Conservation (phyloP, 2,888 invertebrate species). For the Melipona beecheii region DNA sequence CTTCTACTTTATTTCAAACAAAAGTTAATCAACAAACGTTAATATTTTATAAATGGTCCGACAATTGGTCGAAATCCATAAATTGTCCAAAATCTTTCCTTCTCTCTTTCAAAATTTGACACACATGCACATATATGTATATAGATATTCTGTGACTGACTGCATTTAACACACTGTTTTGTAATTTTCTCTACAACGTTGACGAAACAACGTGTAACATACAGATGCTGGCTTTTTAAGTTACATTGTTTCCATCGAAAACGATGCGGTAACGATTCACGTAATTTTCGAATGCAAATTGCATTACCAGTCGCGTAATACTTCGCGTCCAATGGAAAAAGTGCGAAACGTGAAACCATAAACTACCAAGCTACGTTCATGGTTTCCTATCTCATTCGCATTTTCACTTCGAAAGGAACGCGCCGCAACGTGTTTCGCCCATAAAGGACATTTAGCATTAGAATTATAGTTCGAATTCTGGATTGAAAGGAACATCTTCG, state of each 20-base stretch:
- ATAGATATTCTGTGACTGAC: too few relatives aligned
- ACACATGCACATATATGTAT: too few relatives aligned
- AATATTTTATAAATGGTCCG: too few relatives aligned
- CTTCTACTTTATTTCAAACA: too few relatives aligned
- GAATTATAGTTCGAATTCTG: neutral
- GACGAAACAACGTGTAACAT: neutral
- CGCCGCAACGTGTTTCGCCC: neutral
- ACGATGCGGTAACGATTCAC: too few relatives aligned
- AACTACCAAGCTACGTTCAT: neutral
- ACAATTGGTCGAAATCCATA: too few relatives aligned
- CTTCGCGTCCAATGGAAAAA: slow-evolving; percentile 32
- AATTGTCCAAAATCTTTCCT: too few relatives aligned
- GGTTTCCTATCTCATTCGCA: neutral
- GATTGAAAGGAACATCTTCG: neutral
- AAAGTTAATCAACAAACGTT: too few relatives aligned
- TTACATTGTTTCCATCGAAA: neutral
- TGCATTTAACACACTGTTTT: neutral
- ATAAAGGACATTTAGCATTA: neutral
- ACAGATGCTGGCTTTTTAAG: neutral
- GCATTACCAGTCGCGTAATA: slow-evolving; percentile 18
- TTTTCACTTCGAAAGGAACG: neutral
- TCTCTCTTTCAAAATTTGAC: too few relatives aligned
- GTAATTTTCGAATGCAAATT: neutral
- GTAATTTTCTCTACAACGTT: neutral
- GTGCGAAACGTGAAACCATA: slow-evolving; percentile 44